Percentiles rank a stretch among this genome's conserved stretches.
phyloP scores from a whole-genome alignment of 2,113 vertebrate genomes.

The Catharus fuscescens region DNA sequence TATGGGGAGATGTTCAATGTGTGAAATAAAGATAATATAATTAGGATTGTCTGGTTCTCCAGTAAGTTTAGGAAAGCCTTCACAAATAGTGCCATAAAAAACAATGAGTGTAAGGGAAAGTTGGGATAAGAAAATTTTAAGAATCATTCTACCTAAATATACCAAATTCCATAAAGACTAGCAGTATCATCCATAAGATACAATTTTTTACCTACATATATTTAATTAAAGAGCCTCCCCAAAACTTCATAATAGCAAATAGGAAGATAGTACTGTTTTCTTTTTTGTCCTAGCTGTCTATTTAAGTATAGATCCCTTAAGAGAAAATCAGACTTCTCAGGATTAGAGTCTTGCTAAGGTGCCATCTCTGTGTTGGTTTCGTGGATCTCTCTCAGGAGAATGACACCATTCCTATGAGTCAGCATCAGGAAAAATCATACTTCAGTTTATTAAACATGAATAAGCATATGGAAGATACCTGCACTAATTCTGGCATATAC shows the following conservation, averaged over 20 bases:
- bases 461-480: neutral
- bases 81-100: neutral
- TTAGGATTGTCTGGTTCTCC: neutral
- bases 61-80: neutral
- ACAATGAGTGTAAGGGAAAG: neutral
- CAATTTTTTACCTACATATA: neutral
- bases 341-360: neutral
- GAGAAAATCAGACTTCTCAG: neutral
- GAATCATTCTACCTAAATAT: neutral
- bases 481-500: neutral
- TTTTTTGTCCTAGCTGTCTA: neutral
- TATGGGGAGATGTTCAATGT: neutral
- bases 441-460: neutral
- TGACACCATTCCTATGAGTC: neutral
- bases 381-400: neutral
- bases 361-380: neutral
- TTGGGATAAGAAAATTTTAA: neutral
- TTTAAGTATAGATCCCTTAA: neutral
- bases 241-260: neutral
- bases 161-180: neutral
- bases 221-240: neutral
- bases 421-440: neutral
- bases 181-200: neutral
- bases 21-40: neutral
- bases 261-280: neutral